Evolutionary conservation across 1,140 invertebrate genomes (phyloP), one percentile per base, ranked within the genome.

Genomic region (Drosophila yakuba): DNA sequence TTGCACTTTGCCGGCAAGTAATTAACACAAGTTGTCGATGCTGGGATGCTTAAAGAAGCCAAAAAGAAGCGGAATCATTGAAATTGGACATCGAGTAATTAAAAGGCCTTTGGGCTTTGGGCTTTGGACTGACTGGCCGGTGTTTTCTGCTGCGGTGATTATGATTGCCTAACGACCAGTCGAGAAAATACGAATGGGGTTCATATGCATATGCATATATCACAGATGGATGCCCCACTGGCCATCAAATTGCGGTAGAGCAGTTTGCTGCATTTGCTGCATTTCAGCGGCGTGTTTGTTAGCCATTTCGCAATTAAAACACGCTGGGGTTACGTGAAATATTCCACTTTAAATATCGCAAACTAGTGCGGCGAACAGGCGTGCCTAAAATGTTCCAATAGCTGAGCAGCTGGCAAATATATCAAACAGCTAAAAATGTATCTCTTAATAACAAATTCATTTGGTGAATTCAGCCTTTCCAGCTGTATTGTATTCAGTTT

Each of bases 21-120:
- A 67, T 71, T 76, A 71, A 80, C 77, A 83, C 81, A 84, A 89
- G 74, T 82, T 89, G 55, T 78, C 66, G 81, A 63, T 77, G 74
- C 63, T 78, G 58, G 58, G 81, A 60, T 77, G 74, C 63, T 77
- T 68, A 56, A 60, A 77, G 74, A 61, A 73, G 47, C 69, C 68
- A 67, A 71, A 64, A 51, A 60, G 66, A 64, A 45, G 66, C 50
- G 64, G 59, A 68, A 77, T 64, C 69, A 72, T 67, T 76, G 73
- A 68, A 76, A 77, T 23, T 58, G 74, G 51, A 59, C 62, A 77
- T 55, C 50, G 56, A 67, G 63, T 67, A 77, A 77, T 77, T 77
- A 77, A 68, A 77, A 68, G 35, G 36, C 66, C 36, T 54, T 58
- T 36, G 36, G 52, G 66, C 20, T 20, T 20, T 20, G 20, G 32